Conservation (phyloP, 2,888 invertebrate genomes). For the Melipona bicolor region DNA sequence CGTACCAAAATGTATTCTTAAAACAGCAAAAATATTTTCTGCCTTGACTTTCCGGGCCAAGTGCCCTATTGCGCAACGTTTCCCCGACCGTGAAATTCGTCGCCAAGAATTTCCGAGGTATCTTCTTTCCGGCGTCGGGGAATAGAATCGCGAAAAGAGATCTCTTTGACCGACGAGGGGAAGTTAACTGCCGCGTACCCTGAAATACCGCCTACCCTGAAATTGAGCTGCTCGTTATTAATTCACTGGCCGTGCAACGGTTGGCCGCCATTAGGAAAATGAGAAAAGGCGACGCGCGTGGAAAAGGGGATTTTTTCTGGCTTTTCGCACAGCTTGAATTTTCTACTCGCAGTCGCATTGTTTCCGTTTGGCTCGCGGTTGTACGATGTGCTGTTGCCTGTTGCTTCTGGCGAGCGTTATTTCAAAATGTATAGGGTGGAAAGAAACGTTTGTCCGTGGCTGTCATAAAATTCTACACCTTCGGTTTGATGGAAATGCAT, state of each 20-base stretch:
- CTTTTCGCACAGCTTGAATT: background rate
- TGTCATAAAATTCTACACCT: too few relatives aligned
- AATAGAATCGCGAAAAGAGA: constrained; percentile 7
- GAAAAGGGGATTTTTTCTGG: background rate
- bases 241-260: background rate
- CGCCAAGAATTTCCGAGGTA: background rate
- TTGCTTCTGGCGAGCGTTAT: too few relatives aligned
- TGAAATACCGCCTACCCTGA: constrained; percentile 27
- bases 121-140: background rate
- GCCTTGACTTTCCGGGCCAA: too few relatives aligned
- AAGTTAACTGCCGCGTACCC: constrained; percentile 31
- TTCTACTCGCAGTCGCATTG: too few relatives aligned
- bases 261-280: constrained; percentile 16
- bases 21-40: too few relatives aligned
- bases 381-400: too few relatives aligned
- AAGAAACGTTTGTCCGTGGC: too few relatives aligned
- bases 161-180: background rate
- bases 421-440: too few relatives aligned
- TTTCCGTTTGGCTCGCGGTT: too few relatives aligned
- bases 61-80: too few relatives aligned
- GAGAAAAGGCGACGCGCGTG: background rate
- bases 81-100: background rate
- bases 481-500: too few relatives aligned
- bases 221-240: constrained; percentile 37
- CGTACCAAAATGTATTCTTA: too few relatives aligned